Percentiles rank a stretch among this genome's conserved stretches.
Conservation (phyloP, 2,797 vertebrate species). For the Myotis myotis region DNA sequence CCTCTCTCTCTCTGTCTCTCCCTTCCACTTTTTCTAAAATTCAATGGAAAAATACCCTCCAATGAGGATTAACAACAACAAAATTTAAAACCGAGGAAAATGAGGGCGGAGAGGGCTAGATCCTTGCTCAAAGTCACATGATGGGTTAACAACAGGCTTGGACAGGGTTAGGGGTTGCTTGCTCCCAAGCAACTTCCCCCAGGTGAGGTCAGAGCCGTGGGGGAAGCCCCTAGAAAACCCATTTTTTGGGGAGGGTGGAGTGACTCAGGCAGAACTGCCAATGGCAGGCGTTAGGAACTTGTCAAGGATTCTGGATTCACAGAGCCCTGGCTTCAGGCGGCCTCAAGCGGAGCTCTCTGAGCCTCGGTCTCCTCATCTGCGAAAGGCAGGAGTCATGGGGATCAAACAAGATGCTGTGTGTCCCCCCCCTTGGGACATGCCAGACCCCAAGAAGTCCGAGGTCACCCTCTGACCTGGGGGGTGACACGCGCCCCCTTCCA, state of each 20-base stretch:
- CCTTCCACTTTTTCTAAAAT: no score
- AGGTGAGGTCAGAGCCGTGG: background rate
- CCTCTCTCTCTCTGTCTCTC: no score
- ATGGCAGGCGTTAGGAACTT: background rate
- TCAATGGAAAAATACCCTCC: no score
- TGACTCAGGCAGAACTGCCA: background rate
- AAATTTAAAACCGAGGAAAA: background rate
- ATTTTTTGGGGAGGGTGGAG: no score
- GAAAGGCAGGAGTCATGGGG: background rate
- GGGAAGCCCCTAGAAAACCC: background rate
- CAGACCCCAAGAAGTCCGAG: background rate
- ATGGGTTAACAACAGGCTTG: background rate
- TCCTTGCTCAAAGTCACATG: background rate
- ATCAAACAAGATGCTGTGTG: background rate
- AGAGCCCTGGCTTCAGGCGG: background rate
- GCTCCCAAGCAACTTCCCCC: background rate
- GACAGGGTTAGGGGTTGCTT: background rate
- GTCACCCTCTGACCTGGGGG: background rate
- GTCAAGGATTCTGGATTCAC: background rate
- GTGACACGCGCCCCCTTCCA: background rate
- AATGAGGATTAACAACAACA: no score
- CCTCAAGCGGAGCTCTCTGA: background rate
- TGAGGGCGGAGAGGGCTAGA: background rate
- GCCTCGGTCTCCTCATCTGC: background rate
- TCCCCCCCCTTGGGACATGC: background rate